Percentiles rank a stretch among this genome's conserved stretches.
phyloP scores from a whole-genome alignment of 1,140 invertebrate genomes.

The Pseudachorutes palmiensis region DNA sequence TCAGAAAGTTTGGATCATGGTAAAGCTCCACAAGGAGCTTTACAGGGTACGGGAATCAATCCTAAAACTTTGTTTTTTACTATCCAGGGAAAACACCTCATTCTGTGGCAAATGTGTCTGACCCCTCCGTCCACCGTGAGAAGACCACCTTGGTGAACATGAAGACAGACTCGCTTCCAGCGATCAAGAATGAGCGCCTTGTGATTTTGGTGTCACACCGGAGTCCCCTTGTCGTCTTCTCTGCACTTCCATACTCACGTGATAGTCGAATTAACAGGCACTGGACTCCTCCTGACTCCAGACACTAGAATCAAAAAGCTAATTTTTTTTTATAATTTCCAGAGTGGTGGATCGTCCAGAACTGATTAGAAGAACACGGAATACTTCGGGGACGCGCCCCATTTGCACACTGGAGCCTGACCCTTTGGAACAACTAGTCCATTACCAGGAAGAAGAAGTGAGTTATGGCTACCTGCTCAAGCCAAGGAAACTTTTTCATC shows the following conservation, averaged over 20 bases:
- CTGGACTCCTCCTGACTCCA: background rate
- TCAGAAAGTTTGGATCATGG: conserved; percentile 56
- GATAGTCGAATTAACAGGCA: conserved; percentile 13
- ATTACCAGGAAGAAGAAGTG: conserved; percentile 46
- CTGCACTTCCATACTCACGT: conserved; percentile 62
- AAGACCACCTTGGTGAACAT: background rate
- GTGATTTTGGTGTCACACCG: conserved; percentile 61
- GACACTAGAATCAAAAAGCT: background rate
- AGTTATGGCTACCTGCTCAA: conserved; percentile 77
- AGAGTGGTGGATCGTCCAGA: conserved; percentile 51
- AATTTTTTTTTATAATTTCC: conserved; percentile 23
- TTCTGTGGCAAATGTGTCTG: conserved; percentile 32
- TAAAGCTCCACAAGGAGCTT: too few relatives aligned
- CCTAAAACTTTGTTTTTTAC: too few relatives aligned
- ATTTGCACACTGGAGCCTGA: conserved; percentile 75
- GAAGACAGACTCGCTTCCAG: conserved; percentile 42
- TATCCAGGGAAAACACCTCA: conserved; percentile 18
- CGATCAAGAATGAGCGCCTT: conserved; percentile 65
- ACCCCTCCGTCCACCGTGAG: conserved; percentile 26
- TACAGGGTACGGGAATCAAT: too few relatives aligned
- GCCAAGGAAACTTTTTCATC: conserved; percentile 43
- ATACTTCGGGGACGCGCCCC: conserved; percentile 69
- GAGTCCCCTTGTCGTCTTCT: conserved; percentile 72
- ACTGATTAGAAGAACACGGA: conserved; percentile 58
- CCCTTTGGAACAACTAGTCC: conserved; percentile 67